Evolutionary conservation across 1,140 invertebrate genomes (phyloP).

Genomic region (Cydia amplana): DNA sequence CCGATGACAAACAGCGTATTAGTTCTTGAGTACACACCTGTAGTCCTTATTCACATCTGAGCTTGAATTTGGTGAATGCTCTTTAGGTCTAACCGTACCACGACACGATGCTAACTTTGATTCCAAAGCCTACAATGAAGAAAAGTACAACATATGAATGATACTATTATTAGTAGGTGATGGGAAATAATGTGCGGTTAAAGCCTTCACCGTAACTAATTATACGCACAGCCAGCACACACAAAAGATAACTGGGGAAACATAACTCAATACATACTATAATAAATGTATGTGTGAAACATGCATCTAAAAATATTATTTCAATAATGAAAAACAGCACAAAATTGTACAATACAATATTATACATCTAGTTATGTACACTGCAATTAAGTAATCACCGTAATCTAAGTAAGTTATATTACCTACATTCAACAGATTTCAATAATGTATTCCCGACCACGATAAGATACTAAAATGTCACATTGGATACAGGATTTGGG

Average conservation of each 20-base stretch:
- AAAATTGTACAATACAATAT: background rate
- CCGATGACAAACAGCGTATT: slow-evolving; percentile 47
- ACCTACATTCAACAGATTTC: background rate
- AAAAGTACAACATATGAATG: slow-evolving; percentile 77
- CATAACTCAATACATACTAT: slow-evolving; percentile 6
- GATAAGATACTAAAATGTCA: too few relatives aligned
- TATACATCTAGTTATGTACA: slow-evolving; percentile 8
- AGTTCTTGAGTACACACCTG: slow-evolving; percentile 78
- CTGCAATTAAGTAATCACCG: background rate
- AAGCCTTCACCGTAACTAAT: slow-evolving; percentile 42
- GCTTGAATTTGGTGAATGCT: slow-evolving; percentile 70
- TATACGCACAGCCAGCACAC: background rate
- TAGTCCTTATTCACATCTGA: slow-evolving; percentile 77
- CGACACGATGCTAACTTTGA: slow-evolving; percentile 80
- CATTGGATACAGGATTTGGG: too few relatives aligned
- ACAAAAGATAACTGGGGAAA: background rate
- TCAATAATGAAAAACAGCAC: background rate
- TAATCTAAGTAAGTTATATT: background rate
- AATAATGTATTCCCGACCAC: background rate
- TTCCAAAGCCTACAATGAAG: slow-evolving; percentile 80
- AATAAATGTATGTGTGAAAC: background rate
- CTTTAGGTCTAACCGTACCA: slow-evolving; percentile 78
- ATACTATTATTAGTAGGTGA: slow-evolving; percentile 73
- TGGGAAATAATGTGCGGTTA: slow-evolving; percentile 49
- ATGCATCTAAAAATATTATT: slow-evolving; percentile 1